Base-by-base conservation (phyloP, 1,140 invertebrate genomes). In the Drosophila parabipectinata region DNA sequence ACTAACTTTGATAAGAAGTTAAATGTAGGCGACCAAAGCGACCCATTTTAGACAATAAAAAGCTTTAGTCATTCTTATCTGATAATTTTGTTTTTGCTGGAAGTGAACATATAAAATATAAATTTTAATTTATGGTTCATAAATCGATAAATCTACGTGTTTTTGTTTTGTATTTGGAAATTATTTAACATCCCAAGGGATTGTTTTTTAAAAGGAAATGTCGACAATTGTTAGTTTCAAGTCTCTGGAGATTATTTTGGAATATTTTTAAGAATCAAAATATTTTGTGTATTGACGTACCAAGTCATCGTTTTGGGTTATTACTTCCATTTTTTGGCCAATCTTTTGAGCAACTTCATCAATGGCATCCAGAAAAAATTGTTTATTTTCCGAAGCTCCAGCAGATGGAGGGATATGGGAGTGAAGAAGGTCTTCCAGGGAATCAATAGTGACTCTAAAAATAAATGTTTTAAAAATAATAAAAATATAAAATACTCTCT, bases 371-470 rank as follows among this genome's bases (percentile, higher is more conserved):
- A 93, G 77, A 72, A 97, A 96, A 67, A 96, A 95, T 21, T 94
- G 92, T 77, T 94, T 95, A 21, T 94, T 94, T 71, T 96, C 94
- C 14, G 93, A 92, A 0, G 94, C 94, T 94, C 96, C 96, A 1
- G 95, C 94, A 2, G 95, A 95, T 51, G 95, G 94, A 1, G 90
- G 91, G 15, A 96, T 92, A 56, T 93, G 93, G 72, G 94, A 95
- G 45, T 93, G 92, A 0, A 94, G 93, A 1, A 97, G 81, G 74
- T 96, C 93, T 73, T 94, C 90, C 12, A 97, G 80, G 0, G 95
- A 96, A 72, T 97, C 96, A 12, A 97, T 96, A 2, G 95, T 96
- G 5, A 96, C 93, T 74, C 95, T 95, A 7, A 0, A 45, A n/a
- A 9, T 7, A 1, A 4, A 3, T 0, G 14, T 28, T 8, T 0